Evolutionary conservation across 1,140 invertebrate genomes (phyloP).

Genomic region (Augochlora pura): DNA sequence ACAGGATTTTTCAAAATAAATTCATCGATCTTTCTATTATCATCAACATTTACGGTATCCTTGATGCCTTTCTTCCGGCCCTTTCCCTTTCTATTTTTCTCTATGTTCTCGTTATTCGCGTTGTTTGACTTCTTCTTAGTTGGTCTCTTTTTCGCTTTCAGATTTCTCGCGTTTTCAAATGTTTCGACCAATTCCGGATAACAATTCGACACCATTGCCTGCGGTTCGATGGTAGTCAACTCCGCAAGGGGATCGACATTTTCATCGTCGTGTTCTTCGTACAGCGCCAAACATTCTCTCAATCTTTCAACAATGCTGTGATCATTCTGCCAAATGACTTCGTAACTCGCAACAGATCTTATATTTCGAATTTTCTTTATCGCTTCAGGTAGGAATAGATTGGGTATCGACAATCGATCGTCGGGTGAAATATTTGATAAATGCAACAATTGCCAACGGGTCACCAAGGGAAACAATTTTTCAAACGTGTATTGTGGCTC

Average conservation of each 20-base stretch:
- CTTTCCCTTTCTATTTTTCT: slow-evolving; percentile 45
- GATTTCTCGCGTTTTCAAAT: slow-evolving; percentile 83
- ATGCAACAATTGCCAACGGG: slow-evolving; percentile 85
- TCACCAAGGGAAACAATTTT: slow-evolving; percentile 89
- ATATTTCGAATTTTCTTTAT: slow-evolving; percentile 84
- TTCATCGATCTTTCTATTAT: slow-evolving; percentile 72
- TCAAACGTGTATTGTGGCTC: slow-evolving; percentile 87
- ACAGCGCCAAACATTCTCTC: slow-evolving; percentile 79
- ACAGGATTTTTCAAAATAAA: slow-evolving; percentile 65
- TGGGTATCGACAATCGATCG: slow-evolving; percentile 50
- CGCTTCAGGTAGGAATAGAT: slow-evolving; percentile 76
- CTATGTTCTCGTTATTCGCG: slow-evolving; percentile 49
- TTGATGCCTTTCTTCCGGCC: slow-evolving; percentile 55
- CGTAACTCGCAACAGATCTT: slow-evolving; percentile 85
- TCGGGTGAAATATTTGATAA: slow-evolving; percentile 64
- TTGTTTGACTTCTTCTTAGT: slow-evolving; percentile 74
- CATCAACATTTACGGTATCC: slow-evolving; percentile 29
- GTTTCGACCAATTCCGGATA: slow-evolving; percentile 85
- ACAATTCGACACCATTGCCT: slow-evolving; percentile 83
- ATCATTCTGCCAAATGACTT: slow-evolving; percentile 86
- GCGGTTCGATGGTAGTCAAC: slow-evolving; percentile 84
- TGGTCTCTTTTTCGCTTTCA: slow-evolving; percentile 80
- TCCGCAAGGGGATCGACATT: slow-evolving; percentile 76
- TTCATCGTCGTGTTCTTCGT: slow-evolving; percentile 62
- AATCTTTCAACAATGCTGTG: slow-evolving; percentile 81